Percentiles rank a stretch among this genome's conserved stretches.
These are phyloP conservation scores for Ochotona princeps DNA, from an alignment of 2,113 vertebrate species.

Conservation along the genomic window DNA sequence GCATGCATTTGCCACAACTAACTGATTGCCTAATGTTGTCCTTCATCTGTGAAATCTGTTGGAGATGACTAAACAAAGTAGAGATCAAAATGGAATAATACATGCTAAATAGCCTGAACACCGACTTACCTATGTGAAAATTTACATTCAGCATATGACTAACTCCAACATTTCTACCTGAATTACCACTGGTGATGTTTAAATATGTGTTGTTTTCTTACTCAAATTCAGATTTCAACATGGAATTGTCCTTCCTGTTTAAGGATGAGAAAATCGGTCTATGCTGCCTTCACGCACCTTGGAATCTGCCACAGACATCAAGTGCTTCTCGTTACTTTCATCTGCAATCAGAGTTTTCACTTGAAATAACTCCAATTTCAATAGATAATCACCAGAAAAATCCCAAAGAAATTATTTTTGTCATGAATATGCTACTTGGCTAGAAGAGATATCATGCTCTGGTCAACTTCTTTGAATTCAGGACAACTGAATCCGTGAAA, in stretches of 20 bases:
- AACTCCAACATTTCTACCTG: background rate
- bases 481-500: background rate
- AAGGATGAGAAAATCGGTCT: background rate
- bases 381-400: background rate
- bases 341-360: background rate
- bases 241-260: background rate
- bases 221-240: background rate
- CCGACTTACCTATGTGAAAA: background rate
- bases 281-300: background rate
- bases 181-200: background rate
- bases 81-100: background rate
- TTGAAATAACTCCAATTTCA: background rate
- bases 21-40: conserved; percentile 23
- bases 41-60: conserved; percentile 1
- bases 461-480: background rate
- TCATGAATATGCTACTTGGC: background rate
- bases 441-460: background rate
- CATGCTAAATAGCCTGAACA: background rate
- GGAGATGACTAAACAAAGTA: background rate
- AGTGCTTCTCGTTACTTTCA: background rate
- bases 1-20: background rate
- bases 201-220: background rate
- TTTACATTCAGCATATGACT: background rate
- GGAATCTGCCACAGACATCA: background rate
- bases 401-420: background rate